Base-by-base conservation (phyloP, 1,140 invertebrate species). In the Sarcophaga bullata region DNA sequence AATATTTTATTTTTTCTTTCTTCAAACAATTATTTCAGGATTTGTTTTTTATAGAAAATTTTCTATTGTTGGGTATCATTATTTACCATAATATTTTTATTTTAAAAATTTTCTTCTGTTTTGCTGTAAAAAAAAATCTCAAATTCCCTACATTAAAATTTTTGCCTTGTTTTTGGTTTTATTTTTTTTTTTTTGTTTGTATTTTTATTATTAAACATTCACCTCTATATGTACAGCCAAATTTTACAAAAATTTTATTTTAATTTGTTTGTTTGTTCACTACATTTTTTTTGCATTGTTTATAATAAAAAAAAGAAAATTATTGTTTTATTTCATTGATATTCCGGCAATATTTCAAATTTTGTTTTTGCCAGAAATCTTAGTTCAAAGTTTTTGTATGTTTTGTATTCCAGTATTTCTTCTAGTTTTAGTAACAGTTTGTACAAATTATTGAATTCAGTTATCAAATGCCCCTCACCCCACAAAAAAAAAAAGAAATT, bases 321-420 rank as follows among this genome's bases (percentile, higher is more conserved):
- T 81, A 81, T 81, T 81, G 80, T 81, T 81, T 81, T 81, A 50
- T 81, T 81, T 68, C 62, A 72, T 50, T 72, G 54, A 58, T 58
- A n/a, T 58, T n/a, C 13, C 7, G n/a, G 54, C 54, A 58, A 58
- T n/a, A 58, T n/a, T 58, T 13, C 54, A n/a, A 58, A 37, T 37
- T 37, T 58, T 15, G 15, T 58, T 58, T 37, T 37, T 15, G 54
- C 54, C 54, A 58, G 54, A 58, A n/a, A 15, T 58, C 54, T 58
- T 58, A 58, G 54, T 58, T 58, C 54, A 58, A 58, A 13, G 54
- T 58, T 13, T 58, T 58, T 58, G 54, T 58, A 13, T 58, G 54
- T 15, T n/a, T 58, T 13, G 7, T 58, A n/a, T 58, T 58, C 13
- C 54, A 58, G 13, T 58, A 58, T 58, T 58, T 58, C 13, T 13